Conservation (phyloP, 2,888 invertebrate species). For the Cryptus armator region DNA sequence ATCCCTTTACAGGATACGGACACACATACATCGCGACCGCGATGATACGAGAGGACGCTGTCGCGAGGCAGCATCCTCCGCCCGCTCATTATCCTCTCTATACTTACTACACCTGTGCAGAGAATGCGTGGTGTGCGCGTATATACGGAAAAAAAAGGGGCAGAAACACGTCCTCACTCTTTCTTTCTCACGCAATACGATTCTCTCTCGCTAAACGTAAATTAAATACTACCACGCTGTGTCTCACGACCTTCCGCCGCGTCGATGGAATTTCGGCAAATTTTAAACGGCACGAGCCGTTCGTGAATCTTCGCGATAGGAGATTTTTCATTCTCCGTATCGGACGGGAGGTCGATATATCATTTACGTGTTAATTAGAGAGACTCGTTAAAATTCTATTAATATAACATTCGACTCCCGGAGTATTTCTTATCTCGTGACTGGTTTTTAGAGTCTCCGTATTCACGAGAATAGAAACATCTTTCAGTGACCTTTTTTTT, state of each 20-base stretch:
- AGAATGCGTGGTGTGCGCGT: conserved; percentile 2
- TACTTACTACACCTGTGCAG: conserved; percentile 19
- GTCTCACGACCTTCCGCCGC: conserved; percentile 21
- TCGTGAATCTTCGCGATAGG: background rate
- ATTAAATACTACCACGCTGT: background rate
- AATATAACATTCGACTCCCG: background rate
- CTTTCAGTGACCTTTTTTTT: background rate
- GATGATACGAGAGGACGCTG: conserved; percentile 51
- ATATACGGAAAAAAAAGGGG: background rate
- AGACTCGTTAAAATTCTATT: conserved; percentile 8
- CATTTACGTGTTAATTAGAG: conserved; percentile 18
- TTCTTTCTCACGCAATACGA: conserved; percentile 8
- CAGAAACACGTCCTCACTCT: conserved; percentile 4
- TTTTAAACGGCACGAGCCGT: conserved; percentile 1
- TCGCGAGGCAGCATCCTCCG: conserved; percentile 65
- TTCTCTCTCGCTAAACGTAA: conserved; percentile 16
- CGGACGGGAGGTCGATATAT: background rate
- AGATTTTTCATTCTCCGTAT: background rate
- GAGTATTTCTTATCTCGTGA: background rate
- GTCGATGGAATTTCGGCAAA: conserved; percentile 25
- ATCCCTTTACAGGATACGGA: conserved; percentile 15
- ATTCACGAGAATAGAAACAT: background rate
- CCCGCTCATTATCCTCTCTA: conserved; percentile 55
- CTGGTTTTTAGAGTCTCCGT: background rate
- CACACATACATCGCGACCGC: conserved; percentile 36